Evolutionary conservation across 2,113 vertebrate genomes (phyloP).

Genomic region (Smithornis capensis): DNA sequence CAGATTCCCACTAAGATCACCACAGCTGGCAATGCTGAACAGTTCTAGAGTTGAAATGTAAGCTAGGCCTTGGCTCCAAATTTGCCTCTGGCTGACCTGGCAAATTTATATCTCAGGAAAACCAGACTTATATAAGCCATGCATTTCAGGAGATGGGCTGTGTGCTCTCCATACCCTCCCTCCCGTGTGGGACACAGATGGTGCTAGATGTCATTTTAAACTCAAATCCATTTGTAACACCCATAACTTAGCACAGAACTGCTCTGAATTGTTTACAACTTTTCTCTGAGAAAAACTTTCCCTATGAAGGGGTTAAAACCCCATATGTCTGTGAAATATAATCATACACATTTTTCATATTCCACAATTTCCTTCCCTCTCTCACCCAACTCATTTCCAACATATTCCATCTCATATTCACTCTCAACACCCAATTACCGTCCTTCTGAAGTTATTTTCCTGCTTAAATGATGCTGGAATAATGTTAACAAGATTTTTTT

Average conservation of each 20-base stretch:
- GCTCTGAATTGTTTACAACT: neutral
- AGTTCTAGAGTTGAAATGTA: neutral
- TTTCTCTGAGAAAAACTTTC: neutral
- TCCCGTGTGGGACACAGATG: rapidly evolving
- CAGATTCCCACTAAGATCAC: neutral
- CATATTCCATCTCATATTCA: neutral
- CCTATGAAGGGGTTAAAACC: neutral
- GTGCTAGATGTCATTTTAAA: neutral
- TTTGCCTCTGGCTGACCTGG: neutral
- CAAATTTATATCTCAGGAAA: neutral
- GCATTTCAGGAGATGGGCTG: neutral
- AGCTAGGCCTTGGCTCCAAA: neutral
- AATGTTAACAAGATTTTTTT: neutral
- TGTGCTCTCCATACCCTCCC: neutral
- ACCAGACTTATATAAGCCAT: neutral
- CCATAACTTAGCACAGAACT: neutral
- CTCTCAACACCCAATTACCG: neutral
- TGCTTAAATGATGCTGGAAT: neutral
- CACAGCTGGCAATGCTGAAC: neutral
- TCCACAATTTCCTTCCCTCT: neutral
- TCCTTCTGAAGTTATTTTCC: neutral
- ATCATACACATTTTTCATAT: neutral
- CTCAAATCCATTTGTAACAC: neutral
- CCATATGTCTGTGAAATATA: neutral
- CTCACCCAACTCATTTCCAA: neutral